These are phyloP conservation scores for Leptinotarsa defecta DNA, from an alignment of 1,140 invertebrate species.

Conservation along the genomic window DNA sequence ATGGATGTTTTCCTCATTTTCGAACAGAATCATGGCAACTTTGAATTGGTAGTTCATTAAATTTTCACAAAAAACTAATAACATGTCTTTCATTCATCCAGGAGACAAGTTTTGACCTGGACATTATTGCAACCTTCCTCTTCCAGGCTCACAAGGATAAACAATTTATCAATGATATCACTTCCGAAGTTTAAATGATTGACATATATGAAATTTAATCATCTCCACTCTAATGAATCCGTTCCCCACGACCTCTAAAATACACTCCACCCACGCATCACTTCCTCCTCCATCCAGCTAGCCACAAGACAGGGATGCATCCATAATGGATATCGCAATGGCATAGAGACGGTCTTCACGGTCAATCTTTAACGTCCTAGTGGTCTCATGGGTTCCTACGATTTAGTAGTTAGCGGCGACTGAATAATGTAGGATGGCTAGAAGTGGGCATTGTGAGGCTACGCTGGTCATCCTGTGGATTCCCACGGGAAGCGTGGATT, in stretches of 20 bases:
- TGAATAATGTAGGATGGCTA: slow-evolving; percentile 48
- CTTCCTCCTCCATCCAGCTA: not conserved
- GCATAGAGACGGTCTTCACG: slow-evolving; percentile 12
- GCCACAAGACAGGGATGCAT: slow-evolving; percentile 14
- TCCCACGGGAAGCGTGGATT: slow-evolving; percentile 46
- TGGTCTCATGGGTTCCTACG: slow-evolving; percentile 26
- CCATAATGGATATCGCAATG: slow-evolving; percentile 20
- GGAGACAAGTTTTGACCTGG: no score
- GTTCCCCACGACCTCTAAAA: not conserved
- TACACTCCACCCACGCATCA: not conserved
- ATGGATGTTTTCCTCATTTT: no score
- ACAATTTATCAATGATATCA: no score
- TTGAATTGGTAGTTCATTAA: no score
- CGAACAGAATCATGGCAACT: no score
- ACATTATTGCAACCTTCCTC: no score
- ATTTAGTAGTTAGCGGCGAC: slow-evolving; percentile 47
- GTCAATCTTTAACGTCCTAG: slow-evolving; percentile 24
- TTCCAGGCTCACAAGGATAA: no score
- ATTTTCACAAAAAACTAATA: no score
- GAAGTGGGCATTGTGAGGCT: slow-evolving; percentile 43
- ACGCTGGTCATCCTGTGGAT: slow-evolving; percentile 44
- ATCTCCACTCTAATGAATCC: no score
- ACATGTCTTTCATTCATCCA: no score
- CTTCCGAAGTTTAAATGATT: no score
- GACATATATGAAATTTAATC: no score